Evolutionary conservation across 2,113 vertebrate species (phyloP).

Genomic region (Cardinalis cardinalis): DNA sequence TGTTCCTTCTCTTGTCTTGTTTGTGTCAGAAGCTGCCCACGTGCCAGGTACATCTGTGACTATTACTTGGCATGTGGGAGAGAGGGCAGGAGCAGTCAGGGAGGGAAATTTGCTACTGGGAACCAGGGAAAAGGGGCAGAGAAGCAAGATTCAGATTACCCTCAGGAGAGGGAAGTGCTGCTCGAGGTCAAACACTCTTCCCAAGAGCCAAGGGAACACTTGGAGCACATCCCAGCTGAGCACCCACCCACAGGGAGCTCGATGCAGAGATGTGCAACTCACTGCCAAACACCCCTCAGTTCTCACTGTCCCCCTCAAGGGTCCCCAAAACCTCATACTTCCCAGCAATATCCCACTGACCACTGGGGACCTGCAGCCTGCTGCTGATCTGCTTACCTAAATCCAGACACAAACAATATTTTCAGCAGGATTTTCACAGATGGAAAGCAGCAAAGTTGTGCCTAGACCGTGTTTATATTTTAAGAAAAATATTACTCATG

Average conservation of each 20-base stretch:
- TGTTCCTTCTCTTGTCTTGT: background rate
- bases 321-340: background rate
- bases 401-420: background rate
- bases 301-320: background rate
- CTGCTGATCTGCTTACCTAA: background rate
- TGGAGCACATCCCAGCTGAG: rapidly evolving
- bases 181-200: background rate
- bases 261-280: rapidly evolving
- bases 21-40: background rate
- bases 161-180: background rate
- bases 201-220: background rate
- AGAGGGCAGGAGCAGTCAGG: background rate
- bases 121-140: background rate
- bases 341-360: background rate
- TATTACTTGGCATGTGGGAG: background rate
- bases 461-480: background rate
- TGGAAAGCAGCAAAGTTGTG: background rate
- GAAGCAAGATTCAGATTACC: background rate
- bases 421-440: background rate
- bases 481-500: background rate
- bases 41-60: rapidly evolving
- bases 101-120: background rate
- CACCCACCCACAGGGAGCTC: rapidly evolving
- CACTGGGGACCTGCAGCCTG: background rate
- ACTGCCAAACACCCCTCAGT: background rate